These are phyloP conservation scores for Phenganax subtilis DNA, from an alignment of 92 coral and sea anemone species.

Conservation along the genomic window DNA sequence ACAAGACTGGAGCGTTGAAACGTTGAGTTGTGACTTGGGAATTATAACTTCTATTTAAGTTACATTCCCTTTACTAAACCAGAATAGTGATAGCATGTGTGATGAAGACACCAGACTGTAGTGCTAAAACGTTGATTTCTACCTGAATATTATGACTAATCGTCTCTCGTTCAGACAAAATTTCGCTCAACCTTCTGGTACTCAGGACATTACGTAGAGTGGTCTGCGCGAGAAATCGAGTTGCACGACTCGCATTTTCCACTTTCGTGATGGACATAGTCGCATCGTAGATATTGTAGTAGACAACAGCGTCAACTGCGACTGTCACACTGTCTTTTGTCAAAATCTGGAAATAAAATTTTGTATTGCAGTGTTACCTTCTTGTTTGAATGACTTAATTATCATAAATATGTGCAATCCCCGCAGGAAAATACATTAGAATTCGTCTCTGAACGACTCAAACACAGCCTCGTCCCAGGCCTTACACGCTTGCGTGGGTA, in stretches of 20 bases:
- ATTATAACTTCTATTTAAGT: too few relatives aligned
- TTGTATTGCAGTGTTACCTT: not conserved
- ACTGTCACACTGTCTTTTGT: conserved; percentile 98
- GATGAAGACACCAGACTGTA: not conserved
- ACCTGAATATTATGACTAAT: conserved; percentile 89
- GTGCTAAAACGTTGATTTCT: not conserved
- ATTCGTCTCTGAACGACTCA: too few relatives aligned
- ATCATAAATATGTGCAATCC: too few relatives aligned
- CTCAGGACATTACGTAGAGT: conserved; percentile 91
- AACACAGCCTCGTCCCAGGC: too few relatives aligned
- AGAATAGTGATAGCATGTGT: too few relatives aligned
- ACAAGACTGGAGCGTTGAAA: not conserved
- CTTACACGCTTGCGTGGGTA: too few relatives aligned
- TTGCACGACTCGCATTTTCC: conserved; percentile 72
- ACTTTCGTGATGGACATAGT: conserved; percentile 92
- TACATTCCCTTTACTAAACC: too few relatives aligned
- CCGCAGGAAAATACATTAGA: too few relatives aligned
- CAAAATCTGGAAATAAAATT: conserved; percentile 51
- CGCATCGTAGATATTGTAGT: conserved; percentile 89
- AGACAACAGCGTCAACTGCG: conserved; percentile 96
- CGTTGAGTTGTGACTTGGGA: not conserved
- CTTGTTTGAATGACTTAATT: too few relatives aligned
- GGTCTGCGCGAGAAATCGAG: conserved; percentile 94
- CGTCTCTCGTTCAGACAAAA: conserved; percentile 72
- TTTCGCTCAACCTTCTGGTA: conserved; percentile 73